These are phyloP conservation scores for Bombus waltoni DNA, from an alignment of 1,140 invertebrate genomes.

Conservation along the genomic window DNA sequence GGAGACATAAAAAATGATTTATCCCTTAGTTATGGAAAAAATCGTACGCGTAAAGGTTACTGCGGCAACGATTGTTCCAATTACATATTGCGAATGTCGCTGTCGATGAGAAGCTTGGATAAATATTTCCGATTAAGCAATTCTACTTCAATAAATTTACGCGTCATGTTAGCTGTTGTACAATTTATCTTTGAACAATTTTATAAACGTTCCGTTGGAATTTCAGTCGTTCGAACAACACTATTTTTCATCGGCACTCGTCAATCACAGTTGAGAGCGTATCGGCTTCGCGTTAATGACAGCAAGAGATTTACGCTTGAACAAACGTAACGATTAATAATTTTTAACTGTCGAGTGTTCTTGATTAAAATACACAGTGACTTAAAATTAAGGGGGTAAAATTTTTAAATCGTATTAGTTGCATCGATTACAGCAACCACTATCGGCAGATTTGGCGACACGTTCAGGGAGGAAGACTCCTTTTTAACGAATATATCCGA, in stretches of 20 bases:
- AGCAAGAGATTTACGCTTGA: not conserved
- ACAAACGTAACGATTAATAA: slow-evolving; percentile 18
- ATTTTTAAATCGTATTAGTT: no score
- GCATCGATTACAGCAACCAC: no score
- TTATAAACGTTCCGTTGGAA: not conserved
- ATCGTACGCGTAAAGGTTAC: not conserved
- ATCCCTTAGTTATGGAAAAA: not conserved
- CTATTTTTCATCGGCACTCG: slow-evolving; percentile 29
- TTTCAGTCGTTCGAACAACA: not conserved
- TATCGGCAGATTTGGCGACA: no score
- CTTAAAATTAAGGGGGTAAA: no score
- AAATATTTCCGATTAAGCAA: not conserved
- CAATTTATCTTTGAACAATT: slow-evolving; percentile 10
- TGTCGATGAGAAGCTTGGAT: no score
- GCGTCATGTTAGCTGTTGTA: not conserved
- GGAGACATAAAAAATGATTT: not conserved
- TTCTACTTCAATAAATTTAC: not conserved
- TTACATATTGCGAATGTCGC: not conserved
- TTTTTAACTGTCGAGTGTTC: no score
- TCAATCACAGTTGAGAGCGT: slow-evolving; percentile 30
- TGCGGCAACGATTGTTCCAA: no score
- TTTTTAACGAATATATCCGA: no score
- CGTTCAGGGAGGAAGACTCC: no score
- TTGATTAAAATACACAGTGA: not conserved
- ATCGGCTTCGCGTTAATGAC: slow-evolving; percentile 18